These are phyloP conservation scores for Lanistes nyassanus DNA, from an alignment of 1,140 invertebrate genomes.

Conservation along the genomic window DNA sequence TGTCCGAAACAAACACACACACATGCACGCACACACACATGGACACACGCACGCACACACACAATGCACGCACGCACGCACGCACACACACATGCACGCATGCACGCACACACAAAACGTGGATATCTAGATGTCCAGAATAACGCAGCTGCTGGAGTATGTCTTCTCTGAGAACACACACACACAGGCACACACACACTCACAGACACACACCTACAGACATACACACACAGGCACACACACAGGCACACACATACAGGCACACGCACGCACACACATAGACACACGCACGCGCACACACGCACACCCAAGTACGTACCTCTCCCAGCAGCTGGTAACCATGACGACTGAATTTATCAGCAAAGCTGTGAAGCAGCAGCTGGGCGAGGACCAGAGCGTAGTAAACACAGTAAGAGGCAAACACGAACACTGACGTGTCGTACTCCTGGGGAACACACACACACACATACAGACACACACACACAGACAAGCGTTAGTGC, in stretches of 20 bases:
- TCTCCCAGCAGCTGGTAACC: slow-evolving; percentile 46
- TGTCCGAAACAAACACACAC: slow-evolving; percentile 54
- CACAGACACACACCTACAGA: neutral
- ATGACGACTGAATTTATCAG: slow-evolving; percentile 40
- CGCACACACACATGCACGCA: slow-evolving; percentile 25
- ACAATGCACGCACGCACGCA: neutral
- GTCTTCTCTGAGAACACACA: neutral
- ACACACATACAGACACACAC: slow-evolving; percentile 18
- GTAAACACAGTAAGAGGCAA: slow-evolving; percentile 48
- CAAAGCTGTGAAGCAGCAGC: slow-evolving; percentile 49
- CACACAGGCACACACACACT: neutral
- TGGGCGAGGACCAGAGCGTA: slow-evolving; percentile 41
- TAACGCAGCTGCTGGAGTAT: too few relatives aligned
- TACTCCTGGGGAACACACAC: slow-evolving; percentile 44
- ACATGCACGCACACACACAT: neutral
- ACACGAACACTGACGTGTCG: slow-evolving; percentile 37
- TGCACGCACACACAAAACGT: too few relatives aligned
- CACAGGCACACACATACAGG: neutral
- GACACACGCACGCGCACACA: neutral
- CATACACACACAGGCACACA: neutral
- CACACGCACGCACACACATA: neutral
- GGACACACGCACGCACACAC: neutral
- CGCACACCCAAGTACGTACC: slow-evolving; percentile 27
- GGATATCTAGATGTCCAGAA: too few relatives aligned
- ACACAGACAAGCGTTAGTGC: neutral